phyloP scores from a whole-genome alignment of 1,140 invertebrate genomes.

The Drosophila yakuba region DNA sequence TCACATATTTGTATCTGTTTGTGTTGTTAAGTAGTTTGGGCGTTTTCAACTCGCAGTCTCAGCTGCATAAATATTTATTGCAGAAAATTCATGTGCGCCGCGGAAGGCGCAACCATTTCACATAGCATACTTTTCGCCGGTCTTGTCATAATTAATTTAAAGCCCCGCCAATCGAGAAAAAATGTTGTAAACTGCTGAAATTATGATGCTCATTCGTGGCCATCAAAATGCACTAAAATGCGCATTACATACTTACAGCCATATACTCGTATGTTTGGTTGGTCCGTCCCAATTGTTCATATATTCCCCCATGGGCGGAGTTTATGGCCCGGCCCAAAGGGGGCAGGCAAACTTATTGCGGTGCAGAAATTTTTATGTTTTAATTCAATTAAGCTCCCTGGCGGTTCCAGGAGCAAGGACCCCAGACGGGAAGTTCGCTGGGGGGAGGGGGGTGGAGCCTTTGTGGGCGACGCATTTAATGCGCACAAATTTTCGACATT shows the following conservation, averaged over 20 bases:
- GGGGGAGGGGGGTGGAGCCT: neutral
- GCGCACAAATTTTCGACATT: conserved; percentile 68
- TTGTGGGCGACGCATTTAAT: conserved; percentile 47
- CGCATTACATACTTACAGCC: conserved; percentile 21
- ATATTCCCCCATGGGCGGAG: conserved; percentile 14
- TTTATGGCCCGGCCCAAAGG: conserved; percentile 61
- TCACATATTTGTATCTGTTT: conserved; percentile 82
- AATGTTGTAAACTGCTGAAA: conserved; percentile 43
- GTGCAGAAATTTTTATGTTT: conserved; percentile 77
- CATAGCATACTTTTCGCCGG: conserved; percentile 36
- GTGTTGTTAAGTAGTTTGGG: conserved; percentile 78
- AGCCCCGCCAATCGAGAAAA: conserved; percentile 35
- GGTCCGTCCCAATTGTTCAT: conserved; percentile 18
- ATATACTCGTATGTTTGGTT: neutral
- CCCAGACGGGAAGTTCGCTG: neutral
- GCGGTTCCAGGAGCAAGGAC: neutral
- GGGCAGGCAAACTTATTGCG: conserved; percentile 66
- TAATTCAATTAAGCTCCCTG: conserved; percentile 73
- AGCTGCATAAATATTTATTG: conserved; percentile 82
- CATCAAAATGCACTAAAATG: conserved; percentile 52
- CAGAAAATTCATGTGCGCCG: conserved; percentile 57
- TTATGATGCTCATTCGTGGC: conserved; percentile 47
- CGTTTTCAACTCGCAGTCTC: conserved; percentile 45
- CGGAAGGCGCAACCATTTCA: conserved; percentile 23
- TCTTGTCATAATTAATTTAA: conserved; percentile 49